Conservation (phyloP, 2,797 vertebrate genomes). For the Dipus sagitta region DNA sequence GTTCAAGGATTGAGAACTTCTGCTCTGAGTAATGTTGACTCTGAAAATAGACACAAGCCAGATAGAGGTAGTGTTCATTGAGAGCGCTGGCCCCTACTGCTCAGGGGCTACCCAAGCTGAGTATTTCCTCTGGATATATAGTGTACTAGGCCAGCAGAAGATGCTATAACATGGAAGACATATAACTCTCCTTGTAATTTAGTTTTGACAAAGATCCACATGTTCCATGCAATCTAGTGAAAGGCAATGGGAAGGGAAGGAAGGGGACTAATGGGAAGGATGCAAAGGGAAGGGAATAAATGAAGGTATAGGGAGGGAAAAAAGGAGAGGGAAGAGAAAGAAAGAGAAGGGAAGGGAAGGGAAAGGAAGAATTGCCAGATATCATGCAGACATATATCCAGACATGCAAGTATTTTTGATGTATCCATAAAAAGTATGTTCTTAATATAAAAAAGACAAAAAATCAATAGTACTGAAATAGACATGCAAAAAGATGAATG, state of each 20-base stretch:
- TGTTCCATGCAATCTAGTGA: background rate
- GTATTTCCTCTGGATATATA: background rate
- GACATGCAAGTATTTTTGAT: background rate
- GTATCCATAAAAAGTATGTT: no score
- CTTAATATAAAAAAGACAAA: background rate
- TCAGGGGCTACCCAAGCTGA: background rate
- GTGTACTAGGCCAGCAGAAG: background rate
- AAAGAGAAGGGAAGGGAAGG: no score
- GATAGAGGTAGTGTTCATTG: background rate
- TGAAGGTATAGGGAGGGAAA: no score
- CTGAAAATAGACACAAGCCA: conserved; percentile 86
- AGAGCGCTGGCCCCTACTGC: background rate
- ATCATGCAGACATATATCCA: background rate
- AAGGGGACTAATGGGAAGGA: no score
- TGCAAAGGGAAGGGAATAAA: no score
- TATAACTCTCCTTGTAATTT: background rate
- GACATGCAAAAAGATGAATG: background rate
- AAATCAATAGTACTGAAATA: background rate
- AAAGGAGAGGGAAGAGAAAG: no score
- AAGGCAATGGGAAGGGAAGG: background rate
- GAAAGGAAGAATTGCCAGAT: background rate
- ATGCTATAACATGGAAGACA: background rate
- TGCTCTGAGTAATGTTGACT: conserved; percentile 94
- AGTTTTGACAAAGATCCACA: background rate
- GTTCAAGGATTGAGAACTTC: conserved; percentile 96